Base-by-base conservation (phyloP, 2,888 invertebrate genomes). In the Lasioglossum villosulum region DNA sequence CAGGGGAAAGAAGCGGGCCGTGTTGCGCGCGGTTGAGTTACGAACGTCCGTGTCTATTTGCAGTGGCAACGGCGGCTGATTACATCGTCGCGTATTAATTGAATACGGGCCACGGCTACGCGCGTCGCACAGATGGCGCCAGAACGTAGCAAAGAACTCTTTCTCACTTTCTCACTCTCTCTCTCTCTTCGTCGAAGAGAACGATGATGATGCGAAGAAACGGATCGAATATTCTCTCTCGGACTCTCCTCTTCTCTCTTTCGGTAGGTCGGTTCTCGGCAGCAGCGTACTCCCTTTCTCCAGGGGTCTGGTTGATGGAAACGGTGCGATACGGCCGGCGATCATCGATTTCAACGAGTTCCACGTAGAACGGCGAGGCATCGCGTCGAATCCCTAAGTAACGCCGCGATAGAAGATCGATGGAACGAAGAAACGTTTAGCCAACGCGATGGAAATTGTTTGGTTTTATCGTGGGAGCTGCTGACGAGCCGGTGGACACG, bases 11-110 rank as follows among this genome's bases (percentile, higher is more conserved):
- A 39, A 70, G 4, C 30, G 42, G 56, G 70, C 80, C 80, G 86
- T 79, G 78, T 82, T 42, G 85, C 80, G 71, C 80, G 80, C 73
- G 74, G 56, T n/a, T 90, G 91, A 93, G 89, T 93, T 93, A 92
- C 89, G 90, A 86, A 91, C 91, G 87, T 87, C 87, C 88, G 91
- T 91, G 92, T 92, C 92, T 92, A 92, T 92, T 93, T 91, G 91
- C 93, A 86, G 89, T 92, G 92, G 90, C 88, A 83, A 85, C 76
- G 86, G 83, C 74, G 70, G 70, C 81, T 52, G 92, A 93, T 93
- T 91, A 89, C 89, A 91, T 92, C 90, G 88, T 88, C 86, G 91
- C 86, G 90, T 89, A 91, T 93, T 94, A 93, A 94, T 94, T 93
- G 93, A 94, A 94, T 92, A 90, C 90, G 86, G 88, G 86, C 80